Base-by-base conservation (phyloP, 2,888 invertebrate species). In the Luperina testacea region DNA sequence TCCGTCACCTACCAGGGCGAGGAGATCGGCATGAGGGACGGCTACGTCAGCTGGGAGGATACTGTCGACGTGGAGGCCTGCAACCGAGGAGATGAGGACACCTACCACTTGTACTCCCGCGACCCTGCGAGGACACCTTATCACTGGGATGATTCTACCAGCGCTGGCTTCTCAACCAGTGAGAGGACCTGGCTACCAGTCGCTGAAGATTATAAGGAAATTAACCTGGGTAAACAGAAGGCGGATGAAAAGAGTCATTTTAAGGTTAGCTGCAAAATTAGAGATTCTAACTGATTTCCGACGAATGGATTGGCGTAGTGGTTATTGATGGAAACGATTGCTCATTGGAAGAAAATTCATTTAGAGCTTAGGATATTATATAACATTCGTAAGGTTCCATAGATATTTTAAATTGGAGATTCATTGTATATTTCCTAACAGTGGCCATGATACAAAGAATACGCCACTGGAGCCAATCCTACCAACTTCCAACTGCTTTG, bases 1-100 rank as follows among this genome's bases (percentile, higher is more conserved):
- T 97, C 98, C 0, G 97, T 98, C n/a, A 98, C 98, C 0, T 99
- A 99, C 94, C 98, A 99, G 90, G 98, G 98, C 0, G 98, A 98
- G 90, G 98, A 98, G 92, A 97, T 98, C 48, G 98, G 98, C 0
- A 98, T 98, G 98, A 93, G 95, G 61, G 97, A 98, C 86, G 97
- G 97, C 0, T 93, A 92, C 80, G 96, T 97, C 75, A 96, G 97
- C 83, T 97, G 96, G 94, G 94, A 97, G 11, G 97, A 97, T 76
- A 97, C 97, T 0, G 94, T 97, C 0, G 98, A 97, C 87, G 97
- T 97, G 0, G 95, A 96, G 51, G 97, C 97, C 0, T 95, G 95
- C 80, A 97, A 96, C 82, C 95, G 97, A 45, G 97, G 97, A 0
- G 94, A 96, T 63, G 94, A 95, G 1, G 95, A 97, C 0, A 96